Evolutionary conservation across 1,140 invertebrate genomes (phyloP), one percentile per base, ranked within the genome.

Genomic region (Lepidurus arcticus): DNA sequence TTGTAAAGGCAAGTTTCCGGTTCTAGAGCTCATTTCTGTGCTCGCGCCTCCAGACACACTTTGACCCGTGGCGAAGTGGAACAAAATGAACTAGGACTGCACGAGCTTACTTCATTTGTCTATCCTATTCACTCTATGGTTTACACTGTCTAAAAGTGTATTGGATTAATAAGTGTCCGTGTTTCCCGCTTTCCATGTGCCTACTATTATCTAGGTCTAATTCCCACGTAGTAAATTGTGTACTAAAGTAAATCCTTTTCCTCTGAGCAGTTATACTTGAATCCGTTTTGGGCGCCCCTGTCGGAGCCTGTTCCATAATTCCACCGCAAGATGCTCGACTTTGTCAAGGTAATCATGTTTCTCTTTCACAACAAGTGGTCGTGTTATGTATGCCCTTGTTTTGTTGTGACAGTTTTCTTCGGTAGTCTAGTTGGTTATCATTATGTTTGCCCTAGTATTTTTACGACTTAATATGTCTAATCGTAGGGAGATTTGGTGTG

Each of bases 401-500:
- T 65, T 65, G 21, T 1, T 65, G 10, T 65, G 10, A 65, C n/a
- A n/a, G 3, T 0, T 16, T 65, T 65, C 21, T 21, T 65, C 6
- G 53, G 53, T 65, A 65, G 53, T 65, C 53, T 65, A 65, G 53
- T 65, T 65, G 4, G 53, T 65, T 65, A 13, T 65, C 13, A 13
- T 7, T 9, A 42, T 42, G 74, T 74, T 77, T 53, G 9, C 43
- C 9, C n/a, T 77, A 42, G 16, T 44, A 76, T 74, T 78, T 24
- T 45, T 76, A 8, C 34, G 74, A 42, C 43, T 77, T 10, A 73
- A 42, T 21, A 24, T 44, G 21, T 76, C 43, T 13, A n/a, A 65
- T 73, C 82, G 34, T 80, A 85, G 85, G 94, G 93, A 74, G 93
- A 95, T 84, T 88, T 95, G 84, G 93, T 96, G 81, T 96, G 94